phyloP scores from a whole-genome alignment of 2,797 vertebrate species.

The Hoplostethus mediterraneus region DNA sequence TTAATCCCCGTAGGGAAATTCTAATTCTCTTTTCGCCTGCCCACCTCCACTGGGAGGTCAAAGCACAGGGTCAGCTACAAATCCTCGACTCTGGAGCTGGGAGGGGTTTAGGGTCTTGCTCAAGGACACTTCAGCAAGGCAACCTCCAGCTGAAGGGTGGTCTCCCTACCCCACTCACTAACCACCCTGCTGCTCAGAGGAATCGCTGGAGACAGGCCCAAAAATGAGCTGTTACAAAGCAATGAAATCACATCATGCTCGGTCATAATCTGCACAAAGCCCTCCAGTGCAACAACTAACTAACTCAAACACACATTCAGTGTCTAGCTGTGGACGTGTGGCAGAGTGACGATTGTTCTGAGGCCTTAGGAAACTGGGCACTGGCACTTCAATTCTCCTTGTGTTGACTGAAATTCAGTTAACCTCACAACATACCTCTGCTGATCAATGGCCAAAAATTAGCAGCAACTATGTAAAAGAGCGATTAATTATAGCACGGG shows the following conservation, averaged over 20 bases:
- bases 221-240: constrained; percentile 4
- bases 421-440: not conserved
- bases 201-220: not conserved
- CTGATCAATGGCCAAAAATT: not conserved
- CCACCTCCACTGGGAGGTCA: constrained; percentile 3
- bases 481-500: not conserved
- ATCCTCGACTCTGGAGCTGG: not conserved
- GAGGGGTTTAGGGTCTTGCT: constrained; percentile 18
- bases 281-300: not conserved
- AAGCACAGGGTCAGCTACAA: constrained; percentile 4
- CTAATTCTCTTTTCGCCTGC: constrained; percentile 2
- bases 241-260: not conserved
- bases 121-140: not conserved
- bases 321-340: not conserved
- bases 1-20: constrained; percentile 2
- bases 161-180: not conserved
- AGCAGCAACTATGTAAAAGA: constrained; percentile 2
- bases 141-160: constrained; percentile 4
- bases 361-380: constrained; percentile 1
- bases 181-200: not conserved
- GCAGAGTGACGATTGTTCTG: not conserved
- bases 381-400: not conserved
- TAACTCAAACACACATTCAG: not conserved
- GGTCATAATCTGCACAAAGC: not conserved
- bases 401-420: not conserved